Conservation (phyloP, 2,113 vertebrate genomes). For the Leucopternis melanops region DNA sequence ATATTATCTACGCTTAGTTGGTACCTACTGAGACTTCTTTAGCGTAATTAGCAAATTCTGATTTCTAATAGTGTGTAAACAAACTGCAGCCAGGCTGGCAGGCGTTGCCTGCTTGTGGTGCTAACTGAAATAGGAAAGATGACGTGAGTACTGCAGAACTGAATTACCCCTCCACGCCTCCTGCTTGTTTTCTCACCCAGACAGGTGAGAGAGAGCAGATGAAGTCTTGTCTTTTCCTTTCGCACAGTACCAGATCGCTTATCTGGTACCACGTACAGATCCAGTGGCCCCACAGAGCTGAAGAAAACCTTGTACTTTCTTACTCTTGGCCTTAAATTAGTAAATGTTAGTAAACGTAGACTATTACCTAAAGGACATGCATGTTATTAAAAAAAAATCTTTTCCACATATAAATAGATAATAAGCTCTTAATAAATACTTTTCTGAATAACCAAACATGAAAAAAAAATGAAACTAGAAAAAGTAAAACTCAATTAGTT, state of each 20-base stretch:
- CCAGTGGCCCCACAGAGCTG: not conserved
- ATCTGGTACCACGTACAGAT: not conserved
- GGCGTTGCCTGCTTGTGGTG: not conserved
- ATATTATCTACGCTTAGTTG: not conserved
- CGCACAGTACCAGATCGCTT: rapidly evolving
- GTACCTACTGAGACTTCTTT: not conserved
- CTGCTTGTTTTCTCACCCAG: not conserved
- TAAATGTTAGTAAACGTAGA: not conserved
- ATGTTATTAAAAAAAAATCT: not conserved
- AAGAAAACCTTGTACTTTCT: not conserved
- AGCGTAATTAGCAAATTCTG: not conserved
- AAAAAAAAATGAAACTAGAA: not conserved
- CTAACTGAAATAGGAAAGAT: not conserved
- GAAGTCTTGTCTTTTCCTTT: not conserved
- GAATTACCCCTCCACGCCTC: not conserved
- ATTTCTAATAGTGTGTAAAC: not conserved
- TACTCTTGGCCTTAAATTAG: not conserved
- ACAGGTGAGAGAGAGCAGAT: not conserved
- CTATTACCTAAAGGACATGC: not conserved
- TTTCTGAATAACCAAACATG: not conserved
- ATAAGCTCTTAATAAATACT: not conserved
- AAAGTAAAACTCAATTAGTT: not conserved
- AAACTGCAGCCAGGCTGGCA: not conserved
- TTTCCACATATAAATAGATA: not conserved
- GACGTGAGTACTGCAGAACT: not conserved